Base-by-base conservation (phyloP, 2,797 vertebrate species). In the Nothura maculosa region DNA sequence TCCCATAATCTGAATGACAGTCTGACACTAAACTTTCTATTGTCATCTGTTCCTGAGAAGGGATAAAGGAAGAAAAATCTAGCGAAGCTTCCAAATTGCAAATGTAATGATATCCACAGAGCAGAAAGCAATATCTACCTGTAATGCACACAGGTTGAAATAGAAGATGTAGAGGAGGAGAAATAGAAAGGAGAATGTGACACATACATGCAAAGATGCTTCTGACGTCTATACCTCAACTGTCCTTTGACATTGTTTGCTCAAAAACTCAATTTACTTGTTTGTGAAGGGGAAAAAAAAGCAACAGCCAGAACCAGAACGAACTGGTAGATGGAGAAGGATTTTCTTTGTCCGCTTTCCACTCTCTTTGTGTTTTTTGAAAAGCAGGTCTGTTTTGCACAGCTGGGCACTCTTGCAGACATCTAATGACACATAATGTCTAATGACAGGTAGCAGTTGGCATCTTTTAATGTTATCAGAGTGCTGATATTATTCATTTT, bases 41-140 rank as follows among this genome's bases (percentile, higher is more conserved):
- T 93, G 92, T 94, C 94, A 90, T 63, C 45, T 95, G 32, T 74
- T 86, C 61, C 73, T 82, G 24, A 2, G 36, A 72, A 63, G 25
- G n/a, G 40, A 78, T 76, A 42, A 92, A 22, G 40, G 43, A 90
- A 89, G 81, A 91, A 93, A 93, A 95, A 96, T 69, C 85, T 92
- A 10, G 34, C 36, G 78, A 95, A 68, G 64, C 95, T 97, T 97
- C 86, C 97, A 96, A 94, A 94, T 97, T 97, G 96, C 86, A 94
- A 93, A 93, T 91, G 83, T 93, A 96, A 94, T 94, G 96, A 91
- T 95, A 81, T 96, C 90, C 0, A 0, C 16, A 81, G 86, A 96
- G 89, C 48, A 85, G 91, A 96, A 91, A 90, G 79, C 72, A 96
- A 24, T 94, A 91, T 92, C 95, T 96, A 95, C 92, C 93, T 94